These are phyloP conservation scores for Dendrocopos noguchii DNA, from an alignment of 2,113 vertebrate species.

Conservation along the genomic window DNA sequence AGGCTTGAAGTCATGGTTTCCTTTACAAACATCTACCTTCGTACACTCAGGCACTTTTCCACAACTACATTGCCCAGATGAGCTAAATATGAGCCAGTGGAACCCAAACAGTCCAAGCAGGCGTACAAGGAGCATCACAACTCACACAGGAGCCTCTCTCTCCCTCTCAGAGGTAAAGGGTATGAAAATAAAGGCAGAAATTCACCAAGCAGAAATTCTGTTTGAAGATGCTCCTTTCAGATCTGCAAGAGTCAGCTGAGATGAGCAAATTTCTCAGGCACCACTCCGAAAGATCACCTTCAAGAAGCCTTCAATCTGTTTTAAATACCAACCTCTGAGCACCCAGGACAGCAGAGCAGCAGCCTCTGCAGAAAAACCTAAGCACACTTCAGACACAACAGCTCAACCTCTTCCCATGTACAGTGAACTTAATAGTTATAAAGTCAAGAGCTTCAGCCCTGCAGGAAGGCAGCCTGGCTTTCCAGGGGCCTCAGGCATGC, in stretches of 20 bases:
- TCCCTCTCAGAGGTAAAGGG: not conserved
- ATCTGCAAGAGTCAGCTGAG: not conserved
- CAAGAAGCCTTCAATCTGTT: not conserved
- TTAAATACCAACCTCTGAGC: not conserved
- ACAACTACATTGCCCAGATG: not conserved
- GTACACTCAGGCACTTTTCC: not conserved
- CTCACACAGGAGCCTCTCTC: not conserved
- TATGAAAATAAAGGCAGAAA: not conserved
- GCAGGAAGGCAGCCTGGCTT: not conserved
- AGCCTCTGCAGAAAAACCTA: not conserved
- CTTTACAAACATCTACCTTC: not conserved
- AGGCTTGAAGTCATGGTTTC: not conserved
- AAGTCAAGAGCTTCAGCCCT: not conserved
- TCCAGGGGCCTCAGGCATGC: not conserved
- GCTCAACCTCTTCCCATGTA: not conserved
- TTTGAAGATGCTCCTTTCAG: not conserved
- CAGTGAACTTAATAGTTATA: accelerated
- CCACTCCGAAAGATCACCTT: slow-evolving; percentile 24
- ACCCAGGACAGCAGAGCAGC: not conserved
- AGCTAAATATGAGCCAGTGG: not conserved
- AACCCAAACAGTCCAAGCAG: not conserved
- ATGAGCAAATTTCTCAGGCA: slow-evolving; percentile 42
- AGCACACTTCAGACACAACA: accelerated
- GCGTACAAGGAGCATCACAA: not conserved
- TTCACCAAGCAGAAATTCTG: not conserved